Evolutionary conservation across 1,140 invertebrate genomes (phyloP).

Genomic region (Yoshiicerus persimilis): DNA sequence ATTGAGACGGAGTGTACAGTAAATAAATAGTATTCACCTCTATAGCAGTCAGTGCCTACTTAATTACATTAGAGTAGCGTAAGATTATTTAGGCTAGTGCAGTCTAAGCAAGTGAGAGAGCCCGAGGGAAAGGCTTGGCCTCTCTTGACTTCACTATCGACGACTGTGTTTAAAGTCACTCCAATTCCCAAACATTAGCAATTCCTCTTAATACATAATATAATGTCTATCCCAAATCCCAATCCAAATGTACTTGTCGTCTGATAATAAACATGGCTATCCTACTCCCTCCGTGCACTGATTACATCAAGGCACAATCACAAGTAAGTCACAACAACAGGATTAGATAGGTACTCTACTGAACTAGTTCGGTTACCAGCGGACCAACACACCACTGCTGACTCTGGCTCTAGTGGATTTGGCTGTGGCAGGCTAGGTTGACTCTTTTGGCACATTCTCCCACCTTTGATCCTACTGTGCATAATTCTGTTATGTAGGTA

Average conservation of each 20-base stretch:
- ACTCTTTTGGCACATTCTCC: not conserved
- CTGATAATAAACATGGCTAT: not conserved
- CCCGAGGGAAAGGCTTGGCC: conserved; percentile 38
- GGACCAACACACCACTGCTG: not conserved
- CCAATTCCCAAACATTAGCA: not conserved
- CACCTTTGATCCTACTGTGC: not conserved
- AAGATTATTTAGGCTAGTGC: too few relatives aligned
- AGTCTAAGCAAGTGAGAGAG: not conserved
- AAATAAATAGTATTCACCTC: not conserved
- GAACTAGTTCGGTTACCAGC: not conserved
- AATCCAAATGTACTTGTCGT: not conserved
- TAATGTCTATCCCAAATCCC: not conserved
- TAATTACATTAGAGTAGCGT: too few relatives aligned
- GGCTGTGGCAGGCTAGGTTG: not conserved
- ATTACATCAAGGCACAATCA: not conserved
- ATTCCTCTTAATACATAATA: not conserved
- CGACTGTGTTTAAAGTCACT: conserved; percentile 7
- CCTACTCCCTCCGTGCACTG: not conserved
- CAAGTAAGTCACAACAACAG: not conserved
- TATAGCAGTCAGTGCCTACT: not conserved
- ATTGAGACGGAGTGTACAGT: not conserved
- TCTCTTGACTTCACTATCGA: conserved; percentile 1
- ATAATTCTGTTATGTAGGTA: not conserved
- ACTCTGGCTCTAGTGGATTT: not conserved
- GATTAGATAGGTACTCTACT: not conserved